Percentiles rank a stretch among this genome's conserved stretches.
These are phyloP conservation scores for Pheosia gnoma DNA, from an alignment of 2,888 invertebrate genomes.

Conservation along the genomic window DNA sequence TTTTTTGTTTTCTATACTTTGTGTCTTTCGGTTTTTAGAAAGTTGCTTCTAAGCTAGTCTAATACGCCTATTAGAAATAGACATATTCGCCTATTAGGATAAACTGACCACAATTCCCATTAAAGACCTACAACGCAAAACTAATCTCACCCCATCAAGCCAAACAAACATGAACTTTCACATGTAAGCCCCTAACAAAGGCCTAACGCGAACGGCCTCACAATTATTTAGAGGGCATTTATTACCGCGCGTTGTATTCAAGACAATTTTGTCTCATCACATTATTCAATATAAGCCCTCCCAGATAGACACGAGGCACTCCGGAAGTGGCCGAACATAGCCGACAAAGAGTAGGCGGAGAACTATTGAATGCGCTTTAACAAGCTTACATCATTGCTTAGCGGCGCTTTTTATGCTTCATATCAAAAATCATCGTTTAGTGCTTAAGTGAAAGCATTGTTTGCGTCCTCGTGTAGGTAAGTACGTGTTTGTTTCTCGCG, in stretches of 20 bases:
- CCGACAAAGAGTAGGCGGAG: constrained; percentile 54
- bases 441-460: constrained; percentile 6
- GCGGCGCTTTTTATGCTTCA: constrained; percentile 25
- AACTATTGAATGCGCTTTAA: constrained; percentile 52
- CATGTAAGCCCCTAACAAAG: constrained; percentile 41
- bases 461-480: neutral
- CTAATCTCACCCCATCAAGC: constrained; percentile 4
- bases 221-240: constrained; percentile 62
- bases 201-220: constrained; percentile 39
- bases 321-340: constrained; percentile 50
- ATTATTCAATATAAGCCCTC: constrained; percentile 64
- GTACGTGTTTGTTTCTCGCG: constrained; percentile 1
- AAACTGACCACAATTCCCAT: neutral
- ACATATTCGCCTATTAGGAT: too few species aligned
- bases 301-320: constrained; percentile 52
- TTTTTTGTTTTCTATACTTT: too few species aligned
- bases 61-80: neutral
- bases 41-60: neutral
- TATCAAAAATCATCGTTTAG: constrained; percentile 6
- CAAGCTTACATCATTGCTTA: constrained; percentile 43
- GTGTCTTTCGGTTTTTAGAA: neutral
- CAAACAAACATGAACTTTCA: constrained; percentile 19
- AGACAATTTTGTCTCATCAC: constrained; percentile 65
- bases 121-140: constrained; percentile 1
- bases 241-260: constrained; percentile 58